Conservation (phyloP, 2,888 invertebrate genomes). For the Eumacrocentrus americanus region DNA sequence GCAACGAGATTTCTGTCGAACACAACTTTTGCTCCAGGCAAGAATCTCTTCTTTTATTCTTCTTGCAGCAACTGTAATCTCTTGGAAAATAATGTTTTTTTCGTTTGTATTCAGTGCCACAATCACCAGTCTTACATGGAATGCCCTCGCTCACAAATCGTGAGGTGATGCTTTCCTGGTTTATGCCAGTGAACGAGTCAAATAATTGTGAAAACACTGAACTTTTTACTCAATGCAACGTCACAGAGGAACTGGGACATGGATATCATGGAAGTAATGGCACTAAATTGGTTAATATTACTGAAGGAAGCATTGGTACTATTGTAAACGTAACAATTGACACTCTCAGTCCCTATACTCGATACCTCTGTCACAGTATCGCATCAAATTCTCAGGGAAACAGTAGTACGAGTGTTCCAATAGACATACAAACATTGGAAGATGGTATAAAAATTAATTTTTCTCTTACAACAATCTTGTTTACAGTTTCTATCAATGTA, state of each 20-base stretch:
- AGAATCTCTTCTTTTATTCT: neutral
- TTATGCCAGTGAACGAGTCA: slow-evolving; percentile 36
- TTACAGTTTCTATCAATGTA: neutral
- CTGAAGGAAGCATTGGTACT: slow-evolving; percentile 3
- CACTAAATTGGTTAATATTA: slow-evolving; percentile 9
- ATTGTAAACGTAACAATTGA: slow-evolving; percentile 34
- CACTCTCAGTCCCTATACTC: slow-evolving; percentile 47
- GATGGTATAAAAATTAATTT: slow-evolving; percentile 41
- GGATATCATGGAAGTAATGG: slow-evolving; percentile 40
- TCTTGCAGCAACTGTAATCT: neutral
- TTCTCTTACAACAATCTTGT: neutral
- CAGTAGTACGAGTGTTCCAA: slow-evolving; percentile 38
- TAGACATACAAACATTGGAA: slow-evolving; percentile 41
- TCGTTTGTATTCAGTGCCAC: slow-evolving; percentile 34
- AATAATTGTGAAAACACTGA: slow-evolving; percentile 43
- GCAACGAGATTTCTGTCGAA: slow-evolving; percentile 29
- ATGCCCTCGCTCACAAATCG: slow-evolving; percentile 17
- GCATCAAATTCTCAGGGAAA: slow-evolving; percentile 39
- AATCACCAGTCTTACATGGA: slow-evolving; percentile 31
- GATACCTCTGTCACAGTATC: slow-evolving; percentile 45
- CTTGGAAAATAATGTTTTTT: neutral
- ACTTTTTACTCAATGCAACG: slow-evolving; percentile 41
- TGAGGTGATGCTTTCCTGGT: slow-evolving; percentile 43
- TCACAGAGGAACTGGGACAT: slow-evolving; percentile 36
- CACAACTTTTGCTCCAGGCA: slow-evolving; percentile 28